phyloP scores from a whole-genome alignment of 2,888 invertebrate species.

The Brachylomia viminalis region DNA sequence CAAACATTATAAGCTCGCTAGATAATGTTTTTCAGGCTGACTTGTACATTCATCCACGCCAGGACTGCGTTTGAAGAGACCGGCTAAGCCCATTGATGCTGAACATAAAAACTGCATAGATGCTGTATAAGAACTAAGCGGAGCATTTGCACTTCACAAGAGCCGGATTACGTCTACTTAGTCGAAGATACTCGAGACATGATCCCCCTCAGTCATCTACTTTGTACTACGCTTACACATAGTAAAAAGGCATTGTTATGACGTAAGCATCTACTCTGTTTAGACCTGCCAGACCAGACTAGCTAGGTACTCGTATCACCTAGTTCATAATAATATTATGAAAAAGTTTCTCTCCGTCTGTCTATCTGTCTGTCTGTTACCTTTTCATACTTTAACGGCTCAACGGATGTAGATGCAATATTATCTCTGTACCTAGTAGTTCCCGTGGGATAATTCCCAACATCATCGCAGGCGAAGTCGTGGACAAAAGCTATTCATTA shows the following conservation, averaged over 20 bases:
- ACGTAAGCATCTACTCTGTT: background rate
- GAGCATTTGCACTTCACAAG: slow-evolving; percentile 33
- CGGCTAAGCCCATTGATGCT: slow-evolving; percentile 26
- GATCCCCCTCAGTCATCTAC: slow-evolving; percentile 33
- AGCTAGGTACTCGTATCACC: background rate
- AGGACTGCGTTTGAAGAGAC: background rate
- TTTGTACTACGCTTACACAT: background rate
- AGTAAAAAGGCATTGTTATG: background rate
- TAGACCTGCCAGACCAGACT: background rate
- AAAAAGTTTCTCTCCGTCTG: background rate
- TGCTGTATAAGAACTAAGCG: slow-evolving; percentile 12
- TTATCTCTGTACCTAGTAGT: background rate
- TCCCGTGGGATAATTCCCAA: no score
- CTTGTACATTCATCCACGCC: background rate
- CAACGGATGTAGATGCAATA: background rate
- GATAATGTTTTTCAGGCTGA: background rate
- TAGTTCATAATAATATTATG: background rate
- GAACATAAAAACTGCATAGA: slow-evolving; percentile 41
- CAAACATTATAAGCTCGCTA: background rate
- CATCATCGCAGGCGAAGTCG: no score
- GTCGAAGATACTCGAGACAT: slow-evolving; percentile 25
- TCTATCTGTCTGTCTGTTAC: background rate
- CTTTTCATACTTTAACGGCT: no score
- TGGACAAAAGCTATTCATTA: no score
- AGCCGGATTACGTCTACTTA: slow-evolving; percentile 36